Evolutionary conservation across 2,797 vertebrate genomes (phyloP).

Genomic region (Pantherophis vulpinus): DNA sequence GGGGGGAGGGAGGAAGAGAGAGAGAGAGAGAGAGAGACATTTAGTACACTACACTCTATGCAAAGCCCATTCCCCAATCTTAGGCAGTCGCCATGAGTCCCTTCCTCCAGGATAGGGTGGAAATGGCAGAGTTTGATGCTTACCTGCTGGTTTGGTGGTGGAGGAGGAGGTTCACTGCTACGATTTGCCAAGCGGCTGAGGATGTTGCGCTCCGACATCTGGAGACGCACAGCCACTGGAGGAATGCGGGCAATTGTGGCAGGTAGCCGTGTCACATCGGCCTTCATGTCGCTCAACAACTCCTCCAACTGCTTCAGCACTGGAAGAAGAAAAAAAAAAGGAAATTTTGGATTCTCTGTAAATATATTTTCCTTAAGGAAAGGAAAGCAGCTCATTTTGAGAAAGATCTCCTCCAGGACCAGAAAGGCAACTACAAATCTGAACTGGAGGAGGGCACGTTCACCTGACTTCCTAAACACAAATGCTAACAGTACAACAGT

Average conservation of each 20-base stretch:
- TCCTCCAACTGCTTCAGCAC: constrained; percentile 99
- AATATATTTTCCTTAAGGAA: constrained; percentile 15
- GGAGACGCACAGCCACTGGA: constrained; percentile 92
- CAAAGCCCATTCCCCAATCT: neutral
- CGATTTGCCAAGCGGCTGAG: constrained; percentile 94
- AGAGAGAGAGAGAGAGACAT: neutral
- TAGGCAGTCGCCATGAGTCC: neutral
- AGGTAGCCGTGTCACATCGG: constrained; percentile 93
- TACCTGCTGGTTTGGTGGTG: constrained; percentile 82
- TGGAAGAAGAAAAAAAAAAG: constrained; percentile 61
- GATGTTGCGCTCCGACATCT: constrained; percentile 99
- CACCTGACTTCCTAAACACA: neutral
- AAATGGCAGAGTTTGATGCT: neutral
- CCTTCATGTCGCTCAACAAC: constrained; percentile 98
- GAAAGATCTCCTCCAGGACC: neutral
- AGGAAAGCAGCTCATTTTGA: neutral
- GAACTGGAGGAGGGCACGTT: neutral
- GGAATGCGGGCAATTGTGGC: constrained; percentile 97
- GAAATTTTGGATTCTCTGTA: constrained; percentile 16
- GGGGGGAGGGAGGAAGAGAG: constrained; percentile 17
- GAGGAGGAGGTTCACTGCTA: constrained; percentile 83
- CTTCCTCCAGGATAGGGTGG: neutral
- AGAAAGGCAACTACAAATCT: neutral
- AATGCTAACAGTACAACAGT: neutral
- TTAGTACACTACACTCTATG: neutral